Conservation (phyloP, 2,113 vertebrate genomes). For the Oceanodroma tethys region DNA sequence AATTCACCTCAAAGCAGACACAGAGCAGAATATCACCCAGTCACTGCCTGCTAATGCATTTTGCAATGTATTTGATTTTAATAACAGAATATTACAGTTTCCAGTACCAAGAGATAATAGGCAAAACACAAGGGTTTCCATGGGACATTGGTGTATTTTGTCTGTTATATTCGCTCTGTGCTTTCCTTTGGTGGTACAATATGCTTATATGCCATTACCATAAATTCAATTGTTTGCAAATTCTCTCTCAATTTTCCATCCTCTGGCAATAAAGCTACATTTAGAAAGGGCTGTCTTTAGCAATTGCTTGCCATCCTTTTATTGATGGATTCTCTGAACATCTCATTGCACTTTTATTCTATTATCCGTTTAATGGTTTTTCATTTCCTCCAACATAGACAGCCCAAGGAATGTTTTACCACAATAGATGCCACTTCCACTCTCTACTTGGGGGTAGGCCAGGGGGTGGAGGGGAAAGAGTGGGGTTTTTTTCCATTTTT, state of each 20-base stretch:
- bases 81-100: slow-evolving; percentile 50
- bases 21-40: not conserved
- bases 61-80: slow-evolving; percentile 39
- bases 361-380: slow-evolving; percentile 64
- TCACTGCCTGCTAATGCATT: not conserved
- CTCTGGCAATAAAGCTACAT: slow-evolving; percentile 51
- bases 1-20: not conserved
- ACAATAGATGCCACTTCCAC: slow-evolving; percentile 7
- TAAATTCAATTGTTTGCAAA: slow-evolving; percentile 67
- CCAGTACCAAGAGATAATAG: slow-evolving; percentile 16
- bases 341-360: slow-evolving; percentile 57
- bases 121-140: slow-evolving; percentile 28
- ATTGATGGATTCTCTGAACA: slow-evolving; percentile 62
- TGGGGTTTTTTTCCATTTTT: not conserved
- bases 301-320: slow-evolving; percentile 55
- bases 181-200: slow-evolving; percentile 42
- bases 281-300: slow-evolving; percentile 60
- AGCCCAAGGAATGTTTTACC: slow-evolving; percentile 5
- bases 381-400: slow-evolving; percentile 56
- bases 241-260: slow-evolving; percentile 48
- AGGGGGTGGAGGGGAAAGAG: not conserved
- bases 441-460: not conserved
- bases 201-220: slow-evolving; percentile 54
- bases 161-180: not conserved
- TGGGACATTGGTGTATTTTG: not conserved